phyloP scores from a whole-genome alignment of 2,797 vertebrate genomes.

The Zenarchopterus dispar region DNA sequence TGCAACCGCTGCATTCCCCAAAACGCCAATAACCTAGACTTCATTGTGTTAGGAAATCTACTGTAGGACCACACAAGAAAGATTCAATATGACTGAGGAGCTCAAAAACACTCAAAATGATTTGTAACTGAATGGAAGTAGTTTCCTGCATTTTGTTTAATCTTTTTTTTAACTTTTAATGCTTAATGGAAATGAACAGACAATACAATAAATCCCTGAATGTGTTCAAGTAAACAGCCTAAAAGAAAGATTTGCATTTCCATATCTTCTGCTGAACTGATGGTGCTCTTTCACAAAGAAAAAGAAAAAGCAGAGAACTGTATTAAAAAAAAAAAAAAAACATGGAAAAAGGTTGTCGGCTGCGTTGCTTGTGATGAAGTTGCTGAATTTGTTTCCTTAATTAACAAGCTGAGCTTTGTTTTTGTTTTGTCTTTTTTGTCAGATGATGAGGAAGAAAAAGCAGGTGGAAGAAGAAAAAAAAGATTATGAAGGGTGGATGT shows the following conservation, averaged over 20 bases:
- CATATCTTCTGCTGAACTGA: neutral
- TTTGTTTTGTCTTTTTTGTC: no score
- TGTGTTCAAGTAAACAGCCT: constrained; percentile 39
- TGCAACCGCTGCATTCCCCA: constrained; percentile 79
- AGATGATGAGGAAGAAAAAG: no score
- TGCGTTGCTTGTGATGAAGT: neutral
- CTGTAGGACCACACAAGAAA: constrained; percentile 17
- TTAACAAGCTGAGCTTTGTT: no score
- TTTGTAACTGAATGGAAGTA: constrained; percentile 4
- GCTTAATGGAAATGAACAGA: constrained; percentile 4
- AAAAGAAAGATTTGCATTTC: neutral
- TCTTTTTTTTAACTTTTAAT: neutral
- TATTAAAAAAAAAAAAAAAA: no score
- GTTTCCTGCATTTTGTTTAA: constrained; percentile 8
- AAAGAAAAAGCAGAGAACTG: no score
- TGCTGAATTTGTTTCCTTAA: neutral
- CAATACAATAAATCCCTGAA: neutral
- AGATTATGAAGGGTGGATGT: no score
- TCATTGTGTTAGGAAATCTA: constrained; percentile 54
- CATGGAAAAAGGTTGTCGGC: no score
- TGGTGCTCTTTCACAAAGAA: neutral
- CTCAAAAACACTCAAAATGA: constrained; percentile 7
- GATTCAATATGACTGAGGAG: constrained; percentile 28
- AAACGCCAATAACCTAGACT: constrained; percentile 61
- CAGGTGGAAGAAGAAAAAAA: no score